Base-by-base conservation (phyloP, 2,113 vertebrate species). In the Eptesicus fuscus region DNA sequence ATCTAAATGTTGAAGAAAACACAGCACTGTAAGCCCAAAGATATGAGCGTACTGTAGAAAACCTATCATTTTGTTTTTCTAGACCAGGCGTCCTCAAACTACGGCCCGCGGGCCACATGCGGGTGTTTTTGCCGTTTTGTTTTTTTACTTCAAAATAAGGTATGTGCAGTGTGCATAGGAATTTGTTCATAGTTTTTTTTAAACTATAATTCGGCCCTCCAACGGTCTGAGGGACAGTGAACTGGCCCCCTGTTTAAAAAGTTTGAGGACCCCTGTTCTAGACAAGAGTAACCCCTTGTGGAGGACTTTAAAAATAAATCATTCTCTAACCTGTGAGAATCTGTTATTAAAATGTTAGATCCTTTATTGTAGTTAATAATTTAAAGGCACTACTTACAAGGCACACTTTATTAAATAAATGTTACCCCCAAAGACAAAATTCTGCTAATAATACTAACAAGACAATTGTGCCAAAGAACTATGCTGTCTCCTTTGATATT, bases 201-300 rank as follows among this genome's bases (percentile, higher is more conserved):
- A 37, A 37, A 37, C 37, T 37, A 37, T 37, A 37, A 4, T 37
- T 37, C 37, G 4, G 37, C 37, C 37, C 37, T 37, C 37, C 37
- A 37, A 37, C 37, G 37, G 37, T 37, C 37, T 37, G 37, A 37
- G 37, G 37, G 37, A 37, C 37, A 37, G 37, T 37, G 37, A 37
- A 37, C 37, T 37, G 37, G 37, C 37, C 37, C 3, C 37, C 37
- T 37, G 37, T 37, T 37, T 37, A 37, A 37, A 37, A 37, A 37
- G 37, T 37, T 37, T 37, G 37, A 37, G 37, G 37, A 37, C 37
- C 37, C 37, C 37, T 37, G 37, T 93, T 78, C 73, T 74, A 79
- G 16, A 84, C 51, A 93, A 96, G 90, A 96, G 96, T 79, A 97
- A 96, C 96, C 95, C 83, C 98, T 96, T 83, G 97, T 97, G 98